Conservation (phyloP, 2,113 vertebrate species). For the Mesoclemmys tuberculata region DNA sequence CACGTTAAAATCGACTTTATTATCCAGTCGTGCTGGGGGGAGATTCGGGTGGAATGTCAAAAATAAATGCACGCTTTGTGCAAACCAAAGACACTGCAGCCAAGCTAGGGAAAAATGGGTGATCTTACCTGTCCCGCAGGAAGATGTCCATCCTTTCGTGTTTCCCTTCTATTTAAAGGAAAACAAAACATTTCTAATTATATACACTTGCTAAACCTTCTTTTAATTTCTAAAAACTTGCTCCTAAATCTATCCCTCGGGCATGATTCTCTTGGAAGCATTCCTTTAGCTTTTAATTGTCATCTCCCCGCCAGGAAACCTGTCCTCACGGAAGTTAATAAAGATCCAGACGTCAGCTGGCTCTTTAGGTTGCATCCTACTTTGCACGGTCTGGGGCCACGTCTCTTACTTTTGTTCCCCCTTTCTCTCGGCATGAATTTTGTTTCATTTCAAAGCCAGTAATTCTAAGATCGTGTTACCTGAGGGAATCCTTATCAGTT, state of each 20-base stretch:
- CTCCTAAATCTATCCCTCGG: neutral
- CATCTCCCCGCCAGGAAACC: too few species aligned
- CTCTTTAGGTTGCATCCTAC: neutral
- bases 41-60: neutral
- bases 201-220: neutral
- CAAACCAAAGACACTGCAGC: too few species aligned
- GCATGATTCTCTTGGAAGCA: neutral
- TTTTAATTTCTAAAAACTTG: neutral
- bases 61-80: neutral
- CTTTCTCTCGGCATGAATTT: neutral
- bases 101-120: too few species aligned
- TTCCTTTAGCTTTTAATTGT: too few species aligned
- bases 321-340: too few species aligned
- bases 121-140: neutral
- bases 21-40: neutral
- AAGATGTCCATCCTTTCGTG: neutral
- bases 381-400: neutral
- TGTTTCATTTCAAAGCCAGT: neutral
- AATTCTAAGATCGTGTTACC: neutral
- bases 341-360: neutral
- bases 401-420: neutral
- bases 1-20: neutral
- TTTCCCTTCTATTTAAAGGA: too few species aligned
- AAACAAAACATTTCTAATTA: neutral
- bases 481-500: neutral